A percentile compares a stretch with the other conserved stretches of the same genome.
Conservation (phyloP, 2,113 vertebrate genomes). For the Tachycineta bicolor region DNA sequence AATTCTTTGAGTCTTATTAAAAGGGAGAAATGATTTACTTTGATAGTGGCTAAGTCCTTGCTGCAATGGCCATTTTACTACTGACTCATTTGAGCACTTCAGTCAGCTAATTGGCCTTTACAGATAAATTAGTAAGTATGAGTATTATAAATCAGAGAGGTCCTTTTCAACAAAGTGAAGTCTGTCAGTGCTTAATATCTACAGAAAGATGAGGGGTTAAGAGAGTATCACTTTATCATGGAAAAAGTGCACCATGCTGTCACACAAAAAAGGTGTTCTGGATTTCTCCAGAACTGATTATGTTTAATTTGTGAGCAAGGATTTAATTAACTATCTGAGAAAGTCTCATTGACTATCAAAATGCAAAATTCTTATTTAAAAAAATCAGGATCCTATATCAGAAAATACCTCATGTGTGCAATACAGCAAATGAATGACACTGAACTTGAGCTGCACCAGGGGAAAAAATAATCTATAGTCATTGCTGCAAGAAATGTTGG, state of each 20-base stretch:
- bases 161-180: neutral
- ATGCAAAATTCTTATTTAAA: constrained; percentile 14
- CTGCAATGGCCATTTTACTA: neutral
- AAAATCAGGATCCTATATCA: neutral
- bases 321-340: neutral
- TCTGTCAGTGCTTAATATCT: neutral
- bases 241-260: neutral
- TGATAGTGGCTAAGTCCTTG: neutral
- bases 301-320: neutral
- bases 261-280: neutral
- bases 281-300: neutral
- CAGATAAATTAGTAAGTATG: constrained; percentile 2
- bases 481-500: neutral
- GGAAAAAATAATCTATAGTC: neutral
- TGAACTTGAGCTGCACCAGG: neutral
- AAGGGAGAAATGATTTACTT: neutral
- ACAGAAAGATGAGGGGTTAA: neutral
- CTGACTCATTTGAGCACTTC: neutral
- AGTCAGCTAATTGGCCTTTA: neutral
- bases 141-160: neutral
- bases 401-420: neutral
- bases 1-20: neutral
- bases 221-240: neutral
- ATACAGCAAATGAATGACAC: neutral
- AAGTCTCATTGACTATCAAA: neutral